These are phyloP conservation scores for Macrosteles quadrilineatus DNA, from an alignment of 1,140 invertebrate species.

Conservation along the genomic window DNA sequence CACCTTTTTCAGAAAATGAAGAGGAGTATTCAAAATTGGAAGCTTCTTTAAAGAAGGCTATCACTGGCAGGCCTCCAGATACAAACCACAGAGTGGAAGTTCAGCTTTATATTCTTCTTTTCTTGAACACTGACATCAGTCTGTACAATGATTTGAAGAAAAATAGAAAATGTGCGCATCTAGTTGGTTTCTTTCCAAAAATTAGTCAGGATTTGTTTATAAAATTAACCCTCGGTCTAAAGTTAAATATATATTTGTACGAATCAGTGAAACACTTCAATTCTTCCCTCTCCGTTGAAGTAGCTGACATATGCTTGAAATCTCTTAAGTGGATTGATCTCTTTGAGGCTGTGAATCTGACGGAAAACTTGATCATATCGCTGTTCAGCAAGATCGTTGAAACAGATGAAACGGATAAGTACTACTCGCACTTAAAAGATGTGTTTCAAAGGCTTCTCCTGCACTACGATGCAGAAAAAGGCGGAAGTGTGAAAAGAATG, in stretches of 20 bases:
- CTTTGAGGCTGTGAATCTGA: slow-evolving; percentile 5
- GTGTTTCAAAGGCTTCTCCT: not conserved
- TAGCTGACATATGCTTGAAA: not conserved
- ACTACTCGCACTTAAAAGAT: not conserved
- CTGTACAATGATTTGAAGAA: slow-evolving; percentile 9
- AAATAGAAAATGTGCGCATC: slow-evolving; percentile 6
- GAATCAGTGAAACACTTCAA: not conserved
- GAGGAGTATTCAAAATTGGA: not conserved
- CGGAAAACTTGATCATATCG: slow-evolving; percentile 10
- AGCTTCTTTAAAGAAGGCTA: not conserved
- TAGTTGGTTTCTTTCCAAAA: slow-evolving; percentile 15
- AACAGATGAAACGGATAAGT: not conserved
- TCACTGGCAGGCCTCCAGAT: not conserved
- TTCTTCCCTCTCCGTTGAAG: not conserved
- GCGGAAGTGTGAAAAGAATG: not conserved
- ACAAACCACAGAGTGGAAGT: not conserved
- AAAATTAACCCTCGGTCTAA: slow-evolving; percentile 2
- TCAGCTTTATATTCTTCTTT: slow-evolving; percentile 4
- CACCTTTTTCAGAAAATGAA: slow-evolving; percentile 4
- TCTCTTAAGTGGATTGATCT: not conserved
- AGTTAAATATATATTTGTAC: slow-evolving; percentile 1
- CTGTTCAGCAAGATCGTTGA: not conserved
- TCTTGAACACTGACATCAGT: not conserved
- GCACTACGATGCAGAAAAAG: slow-evolving; percentile 12
- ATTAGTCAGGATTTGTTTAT: slow-evolving; percentile 13